Conservation (phyloP, 2,113 vertebrate species). For the Nesogale talazaci region DNA sequence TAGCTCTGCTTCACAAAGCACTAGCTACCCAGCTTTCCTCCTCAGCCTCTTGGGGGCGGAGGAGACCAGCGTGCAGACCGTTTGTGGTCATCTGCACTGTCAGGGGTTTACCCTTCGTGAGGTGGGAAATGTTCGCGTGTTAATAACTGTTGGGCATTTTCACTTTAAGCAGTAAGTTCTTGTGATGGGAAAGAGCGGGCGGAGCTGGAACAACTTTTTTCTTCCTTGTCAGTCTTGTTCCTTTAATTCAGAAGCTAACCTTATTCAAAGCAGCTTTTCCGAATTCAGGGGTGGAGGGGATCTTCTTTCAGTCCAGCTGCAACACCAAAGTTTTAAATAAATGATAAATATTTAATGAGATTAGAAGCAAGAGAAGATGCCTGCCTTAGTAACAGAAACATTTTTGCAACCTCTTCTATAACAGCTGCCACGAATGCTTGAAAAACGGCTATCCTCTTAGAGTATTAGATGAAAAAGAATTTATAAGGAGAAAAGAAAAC, state of each 20-base stretch:
- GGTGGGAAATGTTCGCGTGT: conserved; percentile 48
- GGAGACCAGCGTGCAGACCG: background rate
- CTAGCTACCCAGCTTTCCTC: background rate
- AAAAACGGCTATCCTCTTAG: conserved; percentile 31
- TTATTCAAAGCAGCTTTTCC: conserved; percentile 64
- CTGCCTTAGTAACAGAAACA: conserved; percentile 36
- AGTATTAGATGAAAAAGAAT: conserved; percentile 22
- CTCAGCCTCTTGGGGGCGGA: background rate
- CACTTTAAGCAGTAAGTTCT: conserved; percentile 33
- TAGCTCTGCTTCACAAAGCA: conserved; percentile 8
- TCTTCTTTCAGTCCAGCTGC: background rate
- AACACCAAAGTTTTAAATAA: conserved; percentile 56
- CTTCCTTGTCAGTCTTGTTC: background rate
- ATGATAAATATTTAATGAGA: conserved; percentile 55
- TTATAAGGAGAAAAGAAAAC: conserved; percentile 39
- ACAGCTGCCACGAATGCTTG: conserved; percentile 3
- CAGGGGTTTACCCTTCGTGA: conserved; percentile 22
- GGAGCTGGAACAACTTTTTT: background rate
- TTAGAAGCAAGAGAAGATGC: conserved; percentile 56
- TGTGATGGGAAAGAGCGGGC: background rate
- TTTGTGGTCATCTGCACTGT: background rate
- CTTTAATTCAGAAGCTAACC: conserved; percentile 18
- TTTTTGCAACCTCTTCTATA: conserved; percentile 37
- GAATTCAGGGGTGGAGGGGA: conserved; percentile 21
- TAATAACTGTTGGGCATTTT: conserved; percentile 48